Percentiles rank a stretch among this genome's conserved stretches.
phyloP scores from a whole-genome alignment of 2,113 vertebrate genomes.

The Nipponia nippon region DNA sequence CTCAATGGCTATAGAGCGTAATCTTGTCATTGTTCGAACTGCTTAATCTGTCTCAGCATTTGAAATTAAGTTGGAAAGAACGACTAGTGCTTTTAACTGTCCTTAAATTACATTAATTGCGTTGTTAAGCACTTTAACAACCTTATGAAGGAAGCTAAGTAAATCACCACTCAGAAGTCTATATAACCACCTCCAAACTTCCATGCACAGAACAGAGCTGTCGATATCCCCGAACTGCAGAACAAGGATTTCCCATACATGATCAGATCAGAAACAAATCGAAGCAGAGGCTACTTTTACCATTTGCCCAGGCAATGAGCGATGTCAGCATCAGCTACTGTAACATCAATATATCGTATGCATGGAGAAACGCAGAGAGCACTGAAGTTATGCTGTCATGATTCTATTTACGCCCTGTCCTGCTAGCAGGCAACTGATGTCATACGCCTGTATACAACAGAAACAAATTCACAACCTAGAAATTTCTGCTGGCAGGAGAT shows the following conservation, averaged over 20 bases:
- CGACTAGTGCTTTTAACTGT: slow-evolving; percentile 49
- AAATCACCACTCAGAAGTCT: slow-evolving; percentile 20
- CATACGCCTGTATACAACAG: neutral
- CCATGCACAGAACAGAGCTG: neutral
- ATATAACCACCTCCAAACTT: neutral
- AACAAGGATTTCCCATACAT: rapidly evolving
- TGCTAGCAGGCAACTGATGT: slow-evolving; percentile 11
- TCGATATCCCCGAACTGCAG: rapidly evolving
- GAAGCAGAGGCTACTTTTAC: neutral
- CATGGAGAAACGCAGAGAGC: neutral
- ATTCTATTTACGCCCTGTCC: slow-evolving; percentile 19
- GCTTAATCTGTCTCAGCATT: slow-evolving; percentile 40
- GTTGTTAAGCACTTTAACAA: slow-evolving; percentile 42
- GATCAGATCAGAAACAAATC: neutral
- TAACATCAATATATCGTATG: neutral
- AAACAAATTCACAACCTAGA: slow-evolving; percentile 35
- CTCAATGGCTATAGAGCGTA: neutral
- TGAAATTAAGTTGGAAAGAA: slow-evolving; percentile 56
- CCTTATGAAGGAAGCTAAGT: slow-evolving; percentile 27
- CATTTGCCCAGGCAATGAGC: neutral
- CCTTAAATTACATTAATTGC: slow-evolving; percentile 60
- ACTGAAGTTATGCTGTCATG: neutral
- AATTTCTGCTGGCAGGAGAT: slow-evolving; percentile 43
- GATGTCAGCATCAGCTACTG: neutral
- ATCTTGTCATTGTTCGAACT: slow-evolving; percentile 9